These are phyloP conservation scores for Drosophila putrida DNA, from an alignment of 2,888 invertebrate genomes.

Conservation along the genomic window DNA sequence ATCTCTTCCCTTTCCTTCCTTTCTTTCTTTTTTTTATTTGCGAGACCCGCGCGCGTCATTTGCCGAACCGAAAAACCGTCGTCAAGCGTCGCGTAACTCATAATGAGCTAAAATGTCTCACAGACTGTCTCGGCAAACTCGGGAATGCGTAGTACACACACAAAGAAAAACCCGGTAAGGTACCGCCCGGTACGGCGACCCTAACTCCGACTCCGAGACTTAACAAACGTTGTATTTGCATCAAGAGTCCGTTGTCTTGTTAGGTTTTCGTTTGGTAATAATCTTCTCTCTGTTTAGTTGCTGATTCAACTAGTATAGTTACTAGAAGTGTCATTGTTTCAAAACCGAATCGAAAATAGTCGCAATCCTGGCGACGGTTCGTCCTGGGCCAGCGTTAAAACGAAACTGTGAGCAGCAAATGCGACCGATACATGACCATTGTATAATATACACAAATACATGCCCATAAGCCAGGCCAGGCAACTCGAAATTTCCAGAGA, in stretches of 20 bases:
- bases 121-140: constrained; percentile 29
- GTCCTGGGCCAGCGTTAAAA: constrained; percentile 69
- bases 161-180: constrained; percentile 21
- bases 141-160: constrained; percentile 46
- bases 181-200: constrained; percentile 54
- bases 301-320: constrained; percentile 18
- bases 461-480: constrained; percentile 27
- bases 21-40: constrained; percentile 18
- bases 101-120: constrained; percentile 55
- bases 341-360: neutral
- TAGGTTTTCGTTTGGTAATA: neutral
- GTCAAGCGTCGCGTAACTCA: constrained; percentile 46
- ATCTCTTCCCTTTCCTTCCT: constrained; percentile 26
- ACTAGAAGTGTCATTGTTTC: neutral
- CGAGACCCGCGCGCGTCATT: constrained; percentile 22
- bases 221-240: constrained; percentile 11
- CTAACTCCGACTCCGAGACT: constrained; percentile 52
- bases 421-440: constrained; percentile 51
- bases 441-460: constrained; percentile 45
- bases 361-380: constrained; percentile 57
- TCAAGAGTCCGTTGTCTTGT: constrained; percentile 1
- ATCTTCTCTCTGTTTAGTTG: neutral
- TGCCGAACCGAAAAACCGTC: constrained; percentile 35
- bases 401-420: constrained; percentile 59
- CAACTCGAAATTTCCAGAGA: constrained; percentile 55